phyloP scores from a whole-genome alignment of 1,140 invertebrate species.

The Caerostris extrusa region DNA sequence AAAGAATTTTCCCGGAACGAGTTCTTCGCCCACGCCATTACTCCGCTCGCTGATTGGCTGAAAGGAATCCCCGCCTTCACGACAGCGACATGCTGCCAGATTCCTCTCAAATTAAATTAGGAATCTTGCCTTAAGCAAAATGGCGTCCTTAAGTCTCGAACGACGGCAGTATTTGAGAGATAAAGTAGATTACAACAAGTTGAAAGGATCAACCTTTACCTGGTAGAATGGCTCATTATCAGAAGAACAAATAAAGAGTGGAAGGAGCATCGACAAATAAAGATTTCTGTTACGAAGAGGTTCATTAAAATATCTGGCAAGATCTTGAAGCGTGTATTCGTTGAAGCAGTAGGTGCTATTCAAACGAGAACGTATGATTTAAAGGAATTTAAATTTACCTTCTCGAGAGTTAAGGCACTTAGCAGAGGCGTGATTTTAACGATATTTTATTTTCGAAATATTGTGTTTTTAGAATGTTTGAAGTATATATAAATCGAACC shows the following conservation, averaged over 20 bases:
- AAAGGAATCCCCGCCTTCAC: constrained; percentile 1
- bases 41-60: constrained; percentile 31
- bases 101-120: constrained; percentile 26
- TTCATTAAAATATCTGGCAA: neutral
- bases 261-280: neutral
- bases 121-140: constrained; percentile 26
- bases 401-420: neutral
- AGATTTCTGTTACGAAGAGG: neutral
- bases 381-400: neutral
- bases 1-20: neutral
- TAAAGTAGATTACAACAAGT: constrained; percentile 18
- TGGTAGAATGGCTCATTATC: constrained; percentile 21
- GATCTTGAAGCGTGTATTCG: neutral
- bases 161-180: neutral
- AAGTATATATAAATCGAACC: too few species aligned
- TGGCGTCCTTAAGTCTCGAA: constrained; percentile 5
- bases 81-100: too few species aligned
- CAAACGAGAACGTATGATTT: neutral
- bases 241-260: neutral
- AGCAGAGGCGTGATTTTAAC: neutral
- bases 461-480: too few species aligned
- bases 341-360: neutral
- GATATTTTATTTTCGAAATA: too few species aligned
- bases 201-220: constrained; percentile 2
- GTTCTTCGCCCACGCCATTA: constrained; percentile 36